A percentile compares a stretch with the other conserved stretches of the same genome.
These are phyloP conservation scores for Tapirus terrestris DNA, from an alignment of 2,113 vertebrate species.

Conservation along the genomic window DNA sequence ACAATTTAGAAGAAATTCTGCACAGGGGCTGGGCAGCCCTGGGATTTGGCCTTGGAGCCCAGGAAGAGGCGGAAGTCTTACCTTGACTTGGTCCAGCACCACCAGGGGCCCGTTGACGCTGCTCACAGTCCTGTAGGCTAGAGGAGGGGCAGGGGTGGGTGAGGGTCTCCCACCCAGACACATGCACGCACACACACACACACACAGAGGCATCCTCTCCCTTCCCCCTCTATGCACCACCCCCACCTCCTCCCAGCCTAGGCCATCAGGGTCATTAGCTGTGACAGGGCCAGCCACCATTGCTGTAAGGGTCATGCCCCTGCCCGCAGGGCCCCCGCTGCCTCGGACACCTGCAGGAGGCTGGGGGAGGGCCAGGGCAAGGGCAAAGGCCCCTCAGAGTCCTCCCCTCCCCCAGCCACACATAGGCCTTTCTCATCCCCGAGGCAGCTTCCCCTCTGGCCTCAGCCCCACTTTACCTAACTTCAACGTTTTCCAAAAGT, in stretches of 20 bases:
- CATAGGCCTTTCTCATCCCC: background rate
- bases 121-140: conserved; percentile 88
- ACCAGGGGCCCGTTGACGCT: conserved; percentile 89
- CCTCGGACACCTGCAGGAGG: conserved; percentile 81
- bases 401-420: background rate
- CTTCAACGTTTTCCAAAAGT: conserved; percentile 23
- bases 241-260: background rate
- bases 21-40: rapidly evolving
- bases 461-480: background rate
- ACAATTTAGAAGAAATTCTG: background rate
- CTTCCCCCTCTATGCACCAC: background rate
- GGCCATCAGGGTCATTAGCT: conserved; percentile 86
- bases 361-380: conserved; percentile 53
- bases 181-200: background rate
- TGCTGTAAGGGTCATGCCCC: conserved; percentile 93
- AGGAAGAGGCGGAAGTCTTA: conserved; percentile 58
- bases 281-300: conserved; percentile 93
- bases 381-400: conserved; percentile 46
- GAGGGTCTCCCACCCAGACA: background rate
- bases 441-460: background rate
- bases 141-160: background rate
- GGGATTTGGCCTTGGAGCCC: background rate
- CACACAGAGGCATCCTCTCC: background rate
- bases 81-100: conserved; percentile 90
- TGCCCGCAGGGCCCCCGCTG: conserved; percentile 83